Conservation (phyloP, 2,797 vertebrate species). For the Myotis pilosus region DNA sequence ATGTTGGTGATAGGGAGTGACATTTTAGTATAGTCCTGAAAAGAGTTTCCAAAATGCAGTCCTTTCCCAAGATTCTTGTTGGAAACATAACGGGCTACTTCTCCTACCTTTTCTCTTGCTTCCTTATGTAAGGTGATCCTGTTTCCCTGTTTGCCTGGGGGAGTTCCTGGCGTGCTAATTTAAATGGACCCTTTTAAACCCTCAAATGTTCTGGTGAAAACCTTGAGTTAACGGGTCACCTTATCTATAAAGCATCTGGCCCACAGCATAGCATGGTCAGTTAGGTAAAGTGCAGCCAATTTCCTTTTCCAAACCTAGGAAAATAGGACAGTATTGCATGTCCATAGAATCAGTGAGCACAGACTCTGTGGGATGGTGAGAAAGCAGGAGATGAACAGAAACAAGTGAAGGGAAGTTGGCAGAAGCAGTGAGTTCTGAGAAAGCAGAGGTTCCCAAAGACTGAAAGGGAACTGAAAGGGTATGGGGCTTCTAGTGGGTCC, state of each 20-base stretch:
- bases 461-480: not conserved
- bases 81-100: not conserved
- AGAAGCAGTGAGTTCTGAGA: not conserved
- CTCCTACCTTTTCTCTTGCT: not conserved
- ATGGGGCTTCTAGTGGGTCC: not conserved
- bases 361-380: not conserved
- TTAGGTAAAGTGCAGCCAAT: not conserved
- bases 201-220: not conserved
- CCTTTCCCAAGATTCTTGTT: not conserved
- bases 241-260: not conserved
- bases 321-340: not conserved
- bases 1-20: fast-evolving
- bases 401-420: no score
- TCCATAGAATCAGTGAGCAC: not conserved
- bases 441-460: not conserved
- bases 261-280: not conserved
- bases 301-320: not conserved
- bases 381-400: not conserved
- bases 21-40: not conserved
- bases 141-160: not conserved
- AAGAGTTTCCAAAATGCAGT: not conserved
- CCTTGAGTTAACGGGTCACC: not conserved
- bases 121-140: not conserved
- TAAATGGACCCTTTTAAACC: not conserved
- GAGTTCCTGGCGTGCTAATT: not conserved